Conservation (phyloP, 2,888 invertebrate species). For the Drosophila mayaguana region DNA sequence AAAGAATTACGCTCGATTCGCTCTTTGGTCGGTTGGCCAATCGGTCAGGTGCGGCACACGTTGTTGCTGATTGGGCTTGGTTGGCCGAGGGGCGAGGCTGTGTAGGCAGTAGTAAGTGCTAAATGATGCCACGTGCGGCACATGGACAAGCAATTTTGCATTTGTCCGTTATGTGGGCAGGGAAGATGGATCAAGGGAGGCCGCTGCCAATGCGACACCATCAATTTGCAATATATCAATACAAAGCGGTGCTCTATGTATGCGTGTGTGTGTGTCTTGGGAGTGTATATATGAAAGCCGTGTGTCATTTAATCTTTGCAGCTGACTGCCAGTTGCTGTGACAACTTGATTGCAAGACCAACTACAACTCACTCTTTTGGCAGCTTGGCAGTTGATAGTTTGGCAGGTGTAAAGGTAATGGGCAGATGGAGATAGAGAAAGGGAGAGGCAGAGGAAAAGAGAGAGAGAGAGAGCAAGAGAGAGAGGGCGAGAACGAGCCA, state of each 20-base stretch:
- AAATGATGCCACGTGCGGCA: conserved; percentile 71
- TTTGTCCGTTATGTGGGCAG: conserved; percentile 35
- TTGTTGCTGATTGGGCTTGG: conserved; percentile 33
- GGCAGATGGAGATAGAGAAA: neutral
- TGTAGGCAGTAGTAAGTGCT: conserved; percentile 45
- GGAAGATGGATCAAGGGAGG: no score
- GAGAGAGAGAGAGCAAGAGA: neutral
- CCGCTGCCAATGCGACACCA: conserved; percentile 58
- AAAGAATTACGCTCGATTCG: conserved; percentile 26
- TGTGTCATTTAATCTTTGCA: conserved; percentile 74
- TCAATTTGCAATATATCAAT: conserved; percentile 77
- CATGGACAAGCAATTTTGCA: conserved; percentile 73
- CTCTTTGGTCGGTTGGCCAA: neutral
- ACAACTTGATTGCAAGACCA: conserved; percentile 73
- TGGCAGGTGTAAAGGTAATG: conserved; percentile 9
- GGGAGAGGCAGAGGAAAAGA: neutral
- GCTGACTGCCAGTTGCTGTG: conserved; percentile 57
- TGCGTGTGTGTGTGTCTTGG: conserved; percentile 7
- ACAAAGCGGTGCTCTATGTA: conserved; percentile 30
- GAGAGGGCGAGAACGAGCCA: neutral
- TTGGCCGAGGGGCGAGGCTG: neutral
- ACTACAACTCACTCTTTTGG: conserved; percentile 28
- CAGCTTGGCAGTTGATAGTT: conserved; percentile 38
- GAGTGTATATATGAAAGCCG: conserved; percentile 2
- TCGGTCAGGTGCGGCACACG: conserved; percentile 19